Evolutionary conservation across 2,888 invertebrate species (phyloP), one percentile per base, ranked within the genome.

Genomic region (Oxyteleia sp.): DNA sequence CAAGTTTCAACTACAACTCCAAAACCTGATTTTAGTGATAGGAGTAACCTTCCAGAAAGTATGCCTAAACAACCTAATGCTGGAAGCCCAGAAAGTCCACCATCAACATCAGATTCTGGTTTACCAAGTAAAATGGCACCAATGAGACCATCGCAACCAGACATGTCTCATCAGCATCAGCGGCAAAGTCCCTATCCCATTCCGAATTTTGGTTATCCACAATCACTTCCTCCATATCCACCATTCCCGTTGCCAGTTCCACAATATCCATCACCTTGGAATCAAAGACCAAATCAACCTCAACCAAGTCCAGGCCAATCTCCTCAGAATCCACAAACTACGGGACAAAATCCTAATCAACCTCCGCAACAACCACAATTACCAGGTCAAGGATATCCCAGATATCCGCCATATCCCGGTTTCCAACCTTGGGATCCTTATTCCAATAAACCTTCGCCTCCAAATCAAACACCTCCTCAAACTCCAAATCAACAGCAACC

Each of bases 391-490:
- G 82, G 82, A 57, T 78, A 82, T 66, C 82, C 82, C 1, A 61
- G 45, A 15, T 74, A 55, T 53, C 79, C 79, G 4, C 13, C 4
- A 5, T 43, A 66, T 38, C 83, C 83, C 26, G 66, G 76, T 32
- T 83, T 83, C 18, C 82, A 78, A 69, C 83, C 83, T 32, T 79
- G 79, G 83, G 38, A 74, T 69, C 83, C 79, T 35, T 78, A 83
- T 64, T 16, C 81, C 81, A 35, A 29, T 41, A 18, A 51, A 69
- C 0, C 53, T 23, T 20, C n/a, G 38, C 13, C 74, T n/a, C n/a
- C 41, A 11, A 51, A 45, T 32, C 49, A 57, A 35, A 26, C n/a
- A 2, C 20, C 18, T 8, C 41, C 38, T 38, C 38, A 29, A 10
- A 38, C 35, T n/a, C 32, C 7, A 11, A 32, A 45, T 45, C 45